A percentile compares a stretch with the other conserved stretches of the same genome.
phyloP scores from a whole-genome alignment of 2,113 vertebrate species.

The Malaclemys terrapin region DNA sequence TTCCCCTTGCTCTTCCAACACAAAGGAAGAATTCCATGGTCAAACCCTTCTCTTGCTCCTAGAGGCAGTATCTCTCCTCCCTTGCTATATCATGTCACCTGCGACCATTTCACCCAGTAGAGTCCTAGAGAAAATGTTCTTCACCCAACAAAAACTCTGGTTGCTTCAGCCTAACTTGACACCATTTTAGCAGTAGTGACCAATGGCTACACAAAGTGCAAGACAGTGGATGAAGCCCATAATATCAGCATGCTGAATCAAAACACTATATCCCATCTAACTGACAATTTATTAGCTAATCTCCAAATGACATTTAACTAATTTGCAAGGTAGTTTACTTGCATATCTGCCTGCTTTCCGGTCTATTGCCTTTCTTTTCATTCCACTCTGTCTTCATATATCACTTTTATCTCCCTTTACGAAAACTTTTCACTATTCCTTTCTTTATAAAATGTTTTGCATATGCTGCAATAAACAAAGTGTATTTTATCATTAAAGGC shows the following conservation, averaged over 20 bases:
- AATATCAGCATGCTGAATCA: not conserved
- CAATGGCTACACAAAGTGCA: not conserved
- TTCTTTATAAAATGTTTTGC: not conserved
- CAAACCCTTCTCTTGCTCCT: not conserved
- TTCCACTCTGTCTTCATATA: not conserved
- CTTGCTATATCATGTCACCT: not conserved
- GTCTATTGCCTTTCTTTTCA: not conserved
- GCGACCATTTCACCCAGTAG: not conserved
- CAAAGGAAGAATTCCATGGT: not conserved
- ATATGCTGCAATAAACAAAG: not conserved
- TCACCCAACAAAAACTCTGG: not conserved
- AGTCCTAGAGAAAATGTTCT: not conserved
- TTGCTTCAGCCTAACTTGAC: not conserved
- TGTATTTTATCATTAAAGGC: conserved; percentile 23
- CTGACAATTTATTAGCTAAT: not conserved
- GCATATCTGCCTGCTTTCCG: not conserved
- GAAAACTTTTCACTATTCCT: not conserved
- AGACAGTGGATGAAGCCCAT: not conserved
- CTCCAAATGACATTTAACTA: not conserved
- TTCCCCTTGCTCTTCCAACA: not conserved
- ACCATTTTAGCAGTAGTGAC: not conserved
- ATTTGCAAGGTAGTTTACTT: not conserved
- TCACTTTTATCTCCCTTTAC: not conserved
- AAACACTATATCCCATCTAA: not conserved
- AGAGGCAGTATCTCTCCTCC: not conserved